Base-by-base conservation (phyloP, 1,140 invertebrate genomes). In the Drosophila subobscura region DNA sequence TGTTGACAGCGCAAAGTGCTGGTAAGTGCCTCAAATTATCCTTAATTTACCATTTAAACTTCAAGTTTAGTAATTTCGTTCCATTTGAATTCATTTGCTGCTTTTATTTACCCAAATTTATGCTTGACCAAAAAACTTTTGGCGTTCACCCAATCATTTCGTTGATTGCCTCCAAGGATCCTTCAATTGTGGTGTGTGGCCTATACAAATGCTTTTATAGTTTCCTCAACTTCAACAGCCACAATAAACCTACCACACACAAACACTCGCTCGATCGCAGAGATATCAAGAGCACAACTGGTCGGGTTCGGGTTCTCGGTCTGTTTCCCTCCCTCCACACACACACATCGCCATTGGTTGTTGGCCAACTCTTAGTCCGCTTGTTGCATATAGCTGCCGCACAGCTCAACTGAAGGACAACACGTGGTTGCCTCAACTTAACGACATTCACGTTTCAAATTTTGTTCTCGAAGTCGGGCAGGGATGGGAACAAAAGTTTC, bases 351-450 rank as follows among this genome's bases (percentile, higher is more conserved):
- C 27, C 7, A 29, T 72, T 72, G 61, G 61, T 54, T 42, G 50
- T 40, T 49, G 61, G 61, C 61, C 68, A 72, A 55, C 50, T 45
- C 25, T 50, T 51, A 8, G 51, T 59, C 57, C 67, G 72, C 77
- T 85, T 85, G 77, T 74, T 85, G 80, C 80, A 86, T 54, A 74
- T 74, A 86, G 56, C 56, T 57, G 52, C 40, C 42, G 59, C 33
- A 37, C 10, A 12, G 10, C 20, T 50, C 46, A 33, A 72, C n/a
- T 59, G 79, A 86, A 85, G 81, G 81, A 73, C 80, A 80, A 52
- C 80, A 77, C 72, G 77, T 80, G 77, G 77, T 68, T 64, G 20
- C 51, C 47, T 16, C 59, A 67, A 59, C 67, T 77, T 72, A 58
- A 65, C 60, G 72, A 74, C 71, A 53, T 66, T 66, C 71, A 75